Base-by-base conservation (phyloP, 2,888 invertebrate genomes). In the Pyrochroa serraticornis region DNA sequence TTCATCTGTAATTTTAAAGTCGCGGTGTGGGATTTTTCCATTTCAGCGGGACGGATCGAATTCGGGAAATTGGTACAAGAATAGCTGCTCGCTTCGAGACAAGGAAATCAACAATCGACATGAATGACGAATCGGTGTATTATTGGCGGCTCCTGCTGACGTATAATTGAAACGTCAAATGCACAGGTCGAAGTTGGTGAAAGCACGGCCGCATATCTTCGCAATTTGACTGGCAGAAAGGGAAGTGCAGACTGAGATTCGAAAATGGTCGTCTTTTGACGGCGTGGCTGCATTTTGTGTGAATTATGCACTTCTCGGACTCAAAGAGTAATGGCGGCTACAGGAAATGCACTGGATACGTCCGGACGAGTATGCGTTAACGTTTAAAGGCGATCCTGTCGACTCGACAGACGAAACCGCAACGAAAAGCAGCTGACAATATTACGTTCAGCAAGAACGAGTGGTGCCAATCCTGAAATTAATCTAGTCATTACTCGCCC, bases 281-380 rank as follows among this genome's bases (percentile, higher is more conserved):
- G 10, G 13, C 12, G 8, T 31, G 8, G 31, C 12, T 43, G 43
- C 32, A 43, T 43, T 43, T 43, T 32, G 33, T 43, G 32, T 55
- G 59, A 54, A 55, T 55, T 59, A 50, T 59, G 55, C 54, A 55
- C 55, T 59, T 49, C 50, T 55, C 55, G 39, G 55, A 50, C 46
- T 51, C 47, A 43, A 36, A 55, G 47, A 55, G 54, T 56, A 51
- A 60, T 56, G 55, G 60, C 55, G 31, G 22, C 32, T 32, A 9
- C 13, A 10, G 43, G 43, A 43, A 43, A 43, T 43, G 43, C 43
- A 43, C 33, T 30, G 7, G 43, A 43, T 6, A 6, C 33, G 31
- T 32, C 12, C 12, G n/a, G 7, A 8, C 10, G 7, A n/a, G 30
- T 42, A 13, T 30, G 32, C 12, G 42, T 42, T 42, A 31, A 32